Evolutionary conservation across 2,113 vertebrate species (phyloP).

Genomic region (Pongo pygmaeus): DNA sequence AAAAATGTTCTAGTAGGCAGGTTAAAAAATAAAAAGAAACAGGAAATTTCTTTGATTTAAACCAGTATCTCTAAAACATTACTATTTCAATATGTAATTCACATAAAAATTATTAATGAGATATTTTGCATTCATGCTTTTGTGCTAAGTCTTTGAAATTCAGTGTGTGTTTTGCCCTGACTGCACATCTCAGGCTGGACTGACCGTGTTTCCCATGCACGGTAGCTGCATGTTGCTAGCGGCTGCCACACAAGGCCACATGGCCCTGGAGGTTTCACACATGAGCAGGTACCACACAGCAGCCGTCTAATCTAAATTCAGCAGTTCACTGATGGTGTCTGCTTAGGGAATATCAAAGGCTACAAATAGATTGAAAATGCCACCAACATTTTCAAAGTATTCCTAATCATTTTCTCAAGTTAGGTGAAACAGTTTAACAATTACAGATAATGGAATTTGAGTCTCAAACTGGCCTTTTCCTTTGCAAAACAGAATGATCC

Average conservation of each 20-base stretch:
- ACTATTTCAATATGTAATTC: background rate
- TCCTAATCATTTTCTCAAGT: background rate
- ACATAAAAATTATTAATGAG: background rate
- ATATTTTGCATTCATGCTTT: background rate
- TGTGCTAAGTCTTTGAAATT: background rate
- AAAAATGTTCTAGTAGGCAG: background rate
- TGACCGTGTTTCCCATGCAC: background rate
- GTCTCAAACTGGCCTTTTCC: background rate
- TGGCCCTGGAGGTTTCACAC: background rate
- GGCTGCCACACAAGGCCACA: background rate
- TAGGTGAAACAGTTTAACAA: background rate
- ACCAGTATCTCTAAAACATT: background rate
- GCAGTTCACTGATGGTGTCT: background rate
- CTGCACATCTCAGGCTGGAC: background rate
- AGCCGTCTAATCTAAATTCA: background rate
- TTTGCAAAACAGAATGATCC: background rate
- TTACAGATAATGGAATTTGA: background rate
- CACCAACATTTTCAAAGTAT: background rate
- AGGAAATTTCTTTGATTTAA: background rate
- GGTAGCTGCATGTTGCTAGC: background rate
- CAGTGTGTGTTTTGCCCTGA: background rate
- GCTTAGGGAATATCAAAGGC: background rate
- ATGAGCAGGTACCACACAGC: background rate
- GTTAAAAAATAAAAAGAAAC: constrained; percentile 3
- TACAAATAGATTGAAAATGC: background rate